Evolutionary conservation across 2,113 vertebrate genomes (phyloP).

Genomic region (Perca flavescens): DNA sequence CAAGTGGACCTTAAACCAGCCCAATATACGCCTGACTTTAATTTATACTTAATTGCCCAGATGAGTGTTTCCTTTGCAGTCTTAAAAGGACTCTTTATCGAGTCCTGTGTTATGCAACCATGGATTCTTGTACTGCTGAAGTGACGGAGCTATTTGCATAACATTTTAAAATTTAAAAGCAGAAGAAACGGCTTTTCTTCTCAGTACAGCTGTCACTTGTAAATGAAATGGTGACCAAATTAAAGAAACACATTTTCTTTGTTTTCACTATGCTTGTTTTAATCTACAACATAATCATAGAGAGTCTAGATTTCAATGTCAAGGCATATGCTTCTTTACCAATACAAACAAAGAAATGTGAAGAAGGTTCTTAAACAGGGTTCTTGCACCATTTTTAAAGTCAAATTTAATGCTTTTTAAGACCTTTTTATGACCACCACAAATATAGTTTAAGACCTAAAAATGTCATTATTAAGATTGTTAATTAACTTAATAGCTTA

Average conservation of each 20-base stretch:
- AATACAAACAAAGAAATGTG: no score
- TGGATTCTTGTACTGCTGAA: neutral
- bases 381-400: no score
- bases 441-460: no score
- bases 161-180: neutral
- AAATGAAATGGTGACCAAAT: neutral
- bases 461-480: no score
- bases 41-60: neutral
- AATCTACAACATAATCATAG: neutral
- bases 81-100: conserved; percentile 21
- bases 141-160: neutral
- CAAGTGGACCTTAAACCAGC: neutral
- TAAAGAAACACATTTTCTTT: neutral
- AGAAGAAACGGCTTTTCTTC: neutral
- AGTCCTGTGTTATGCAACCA: conserved; percentile 15
- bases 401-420: no score
- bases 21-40: no score
- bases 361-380: no score
- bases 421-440: no score
- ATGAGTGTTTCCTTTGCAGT: conserved; percentile 11
- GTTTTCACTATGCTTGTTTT: neutral
- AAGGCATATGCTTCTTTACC: no score
- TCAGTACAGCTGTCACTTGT: neutral
- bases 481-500: no score
- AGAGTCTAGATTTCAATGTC: neutral